Evolutionary conservation across 2,113 vertebrate genomes (phyloP).

Genomic region (Etheostoma spectabile): DNA sequence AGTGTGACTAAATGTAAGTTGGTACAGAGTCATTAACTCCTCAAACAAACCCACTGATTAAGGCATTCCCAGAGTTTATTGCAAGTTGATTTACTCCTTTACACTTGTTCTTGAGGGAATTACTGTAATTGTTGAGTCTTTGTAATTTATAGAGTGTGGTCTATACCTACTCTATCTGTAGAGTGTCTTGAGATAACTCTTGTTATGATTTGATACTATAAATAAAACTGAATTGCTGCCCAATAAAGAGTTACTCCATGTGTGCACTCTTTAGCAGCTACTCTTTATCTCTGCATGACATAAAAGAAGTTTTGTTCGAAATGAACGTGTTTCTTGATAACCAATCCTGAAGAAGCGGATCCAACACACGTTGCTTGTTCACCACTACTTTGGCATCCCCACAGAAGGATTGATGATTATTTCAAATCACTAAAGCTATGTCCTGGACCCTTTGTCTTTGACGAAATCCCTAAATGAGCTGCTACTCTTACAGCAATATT

Average conservation of each 20-base stretch:
- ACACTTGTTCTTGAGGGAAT: no score
- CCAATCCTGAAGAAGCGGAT: neutral
- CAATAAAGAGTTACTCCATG: neutral
- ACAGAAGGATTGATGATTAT: neutral
- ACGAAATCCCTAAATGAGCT: neutral
- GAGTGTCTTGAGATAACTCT: no score
- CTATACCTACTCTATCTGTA: no score
- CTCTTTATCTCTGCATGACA: neutral
- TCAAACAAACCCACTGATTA: slow-evolving; percentile 23
- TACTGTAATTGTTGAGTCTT: no score
- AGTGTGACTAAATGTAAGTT: neutral
- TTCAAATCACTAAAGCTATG: neutral
- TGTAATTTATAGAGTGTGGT: no score
- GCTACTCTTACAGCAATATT: neutral
- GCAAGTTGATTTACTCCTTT: neutral
- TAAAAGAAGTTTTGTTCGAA: neutral
- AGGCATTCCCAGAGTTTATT: neutral
- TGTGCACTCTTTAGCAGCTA: neutral
- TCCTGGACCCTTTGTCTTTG: neutral
- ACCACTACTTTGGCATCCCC: neutral
- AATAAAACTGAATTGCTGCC: neutral
- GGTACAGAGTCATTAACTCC: neutral
- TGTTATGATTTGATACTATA: no score
- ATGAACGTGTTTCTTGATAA: neutral
- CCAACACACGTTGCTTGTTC: neutral